Conservation (phyloP, 1,140 invertebrate species). For the Formica selysi region DNA sequence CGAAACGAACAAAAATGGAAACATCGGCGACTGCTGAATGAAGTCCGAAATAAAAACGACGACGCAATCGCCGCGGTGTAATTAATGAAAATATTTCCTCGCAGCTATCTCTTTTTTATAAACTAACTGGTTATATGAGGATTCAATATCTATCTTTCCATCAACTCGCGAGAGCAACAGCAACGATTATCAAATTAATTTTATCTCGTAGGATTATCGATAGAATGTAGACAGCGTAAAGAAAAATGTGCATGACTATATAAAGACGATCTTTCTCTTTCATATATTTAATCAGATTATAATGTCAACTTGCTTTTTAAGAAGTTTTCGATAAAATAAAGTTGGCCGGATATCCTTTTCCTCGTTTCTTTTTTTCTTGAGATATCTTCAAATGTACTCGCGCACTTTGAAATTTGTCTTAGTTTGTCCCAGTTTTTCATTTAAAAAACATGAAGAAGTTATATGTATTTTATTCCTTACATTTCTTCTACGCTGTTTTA, state of each 20-base stretch:
- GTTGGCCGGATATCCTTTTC: background rate
- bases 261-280: background rate
- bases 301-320: background rate
- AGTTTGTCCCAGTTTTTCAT: background rate
- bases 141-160: background rate
- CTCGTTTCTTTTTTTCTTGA: background rate
- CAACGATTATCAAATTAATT: slow-evolving; percentile 12
- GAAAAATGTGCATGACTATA: background rate
- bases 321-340: background rate
- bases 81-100: slow-evolving; percentile 59
- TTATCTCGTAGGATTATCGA: background rate
- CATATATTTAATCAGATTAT: background rate
- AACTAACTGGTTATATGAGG: slow-evolving; percentile 4
- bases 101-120: background rate
- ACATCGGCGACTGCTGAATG: slow-evolving; percentile 45
- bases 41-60: slow-evolving; percentile 38
- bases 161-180: background rate
- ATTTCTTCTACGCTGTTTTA: background rate
- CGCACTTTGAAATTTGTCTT: background rate
- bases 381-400: background rate
- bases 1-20: slow-evolving; percentile 57
- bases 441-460: background rate
- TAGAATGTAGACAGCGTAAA: background rate
- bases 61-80: slow-evolving; percentile 37
- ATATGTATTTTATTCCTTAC: background rate